Percentiles rank a stretch among this genome's conserved stretches.
Evolutionary conservation across 2,113 vertebrate genomes (phyloP).

Genomic region (Amazona guildingii): DNA sequence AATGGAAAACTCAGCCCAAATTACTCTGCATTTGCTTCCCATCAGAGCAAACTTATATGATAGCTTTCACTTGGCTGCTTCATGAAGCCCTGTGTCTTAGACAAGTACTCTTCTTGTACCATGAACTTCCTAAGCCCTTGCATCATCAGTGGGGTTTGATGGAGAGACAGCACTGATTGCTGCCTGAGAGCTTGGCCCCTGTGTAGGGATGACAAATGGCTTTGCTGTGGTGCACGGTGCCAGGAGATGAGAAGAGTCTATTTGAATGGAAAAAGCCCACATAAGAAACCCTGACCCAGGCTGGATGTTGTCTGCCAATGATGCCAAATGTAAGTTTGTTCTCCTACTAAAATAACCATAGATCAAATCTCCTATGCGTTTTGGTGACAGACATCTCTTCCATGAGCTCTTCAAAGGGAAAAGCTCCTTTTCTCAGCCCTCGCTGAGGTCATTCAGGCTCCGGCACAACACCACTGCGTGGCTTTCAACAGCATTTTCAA

Average conservation of each 20-base stretch:
- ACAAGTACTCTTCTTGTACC: not conserved
- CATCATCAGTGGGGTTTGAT: not conserved
- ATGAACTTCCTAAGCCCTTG: not conserved
- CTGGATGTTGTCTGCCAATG: not conserved
- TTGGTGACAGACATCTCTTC: not conserved
- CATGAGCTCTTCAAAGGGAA: conserved; percentile 32
- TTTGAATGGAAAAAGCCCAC: not conserved
- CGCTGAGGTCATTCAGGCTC: not conserved
- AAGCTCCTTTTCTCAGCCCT: not conserved
- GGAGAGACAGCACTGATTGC: not conserved
- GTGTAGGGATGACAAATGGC: rapidly evolving
- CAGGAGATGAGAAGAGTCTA: not conserved
- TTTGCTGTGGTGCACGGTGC: not conserved
- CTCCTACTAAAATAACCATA: not conserved
- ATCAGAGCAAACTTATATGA: not conserved
- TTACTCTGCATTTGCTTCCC: conserved; percentile 10
- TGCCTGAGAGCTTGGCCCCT: not conserved
- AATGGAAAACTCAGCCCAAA: not conserved
- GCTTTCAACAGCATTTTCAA: conserved; percentile 51
- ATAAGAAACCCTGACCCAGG: not conserved
- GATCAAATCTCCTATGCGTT: not conserved
- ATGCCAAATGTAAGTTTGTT: not conserved
- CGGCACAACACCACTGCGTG: not conserved
- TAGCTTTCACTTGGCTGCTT: not conserved
- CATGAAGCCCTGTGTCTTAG: not conserved